A percentile compares a stretch with the other conserved stretches of the same genome.
Conservation (phyloP, 2,888 invertebrate species). For the Mycalesis mineus region DNA sequence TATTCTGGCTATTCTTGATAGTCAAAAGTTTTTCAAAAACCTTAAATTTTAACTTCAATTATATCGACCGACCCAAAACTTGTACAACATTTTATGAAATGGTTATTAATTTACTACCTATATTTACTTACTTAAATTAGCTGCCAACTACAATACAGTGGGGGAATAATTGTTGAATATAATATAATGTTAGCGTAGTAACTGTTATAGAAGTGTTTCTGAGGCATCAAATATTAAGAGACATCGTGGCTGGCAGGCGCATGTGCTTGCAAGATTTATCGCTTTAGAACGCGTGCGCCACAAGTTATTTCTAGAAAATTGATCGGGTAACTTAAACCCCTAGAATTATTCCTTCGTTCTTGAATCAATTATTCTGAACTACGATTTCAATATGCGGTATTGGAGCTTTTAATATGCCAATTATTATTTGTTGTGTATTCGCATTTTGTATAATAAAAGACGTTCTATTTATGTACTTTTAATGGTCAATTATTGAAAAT, state of each 20-base stretch:
- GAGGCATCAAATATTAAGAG: slow-evolving; percentile 67
- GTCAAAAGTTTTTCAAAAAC: no score
- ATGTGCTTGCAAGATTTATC: slow-evolving; percentile 55
- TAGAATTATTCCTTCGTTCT: slow-evolving; percentile 1
- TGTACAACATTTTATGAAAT: no score
- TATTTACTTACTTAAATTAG: neutral
- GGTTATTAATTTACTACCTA: no score
- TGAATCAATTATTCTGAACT: slow-evolving; percentile 9
- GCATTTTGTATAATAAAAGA: no score
- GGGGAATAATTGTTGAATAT: slow-evolving; percentile 42
- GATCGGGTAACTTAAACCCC: slow-evolving; percentile 39
- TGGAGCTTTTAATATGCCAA: slow-evolving; percentile 6
- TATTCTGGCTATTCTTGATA: no score
- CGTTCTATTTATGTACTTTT: no score
- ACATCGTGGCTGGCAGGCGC: slow-evolving; percentile 34
- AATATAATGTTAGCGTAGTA: slow-evolving; percentile 46
- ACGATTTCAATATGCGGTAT: slow-evolving; percentile 3
- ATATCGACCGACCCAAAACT: no score
- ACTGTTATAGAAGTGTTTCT: slow-evolving; percentile 61
- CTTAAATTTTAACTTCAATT: no score
- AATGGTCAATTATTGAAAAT: no score
- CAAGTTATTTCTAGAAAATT: slow-evolving; percentile 64
- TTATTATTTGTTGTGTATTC: neutral
- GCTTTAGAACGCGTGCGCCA: slow-evolving; percentile 41
- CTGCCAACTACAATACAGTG: neutral